Percentiles rank a stretch among this genome's conserved stretches.
Evolutionary conservation across 2,888 invertebrate species (phyloP).

Genomic region (Unio pictorum): DNA sequence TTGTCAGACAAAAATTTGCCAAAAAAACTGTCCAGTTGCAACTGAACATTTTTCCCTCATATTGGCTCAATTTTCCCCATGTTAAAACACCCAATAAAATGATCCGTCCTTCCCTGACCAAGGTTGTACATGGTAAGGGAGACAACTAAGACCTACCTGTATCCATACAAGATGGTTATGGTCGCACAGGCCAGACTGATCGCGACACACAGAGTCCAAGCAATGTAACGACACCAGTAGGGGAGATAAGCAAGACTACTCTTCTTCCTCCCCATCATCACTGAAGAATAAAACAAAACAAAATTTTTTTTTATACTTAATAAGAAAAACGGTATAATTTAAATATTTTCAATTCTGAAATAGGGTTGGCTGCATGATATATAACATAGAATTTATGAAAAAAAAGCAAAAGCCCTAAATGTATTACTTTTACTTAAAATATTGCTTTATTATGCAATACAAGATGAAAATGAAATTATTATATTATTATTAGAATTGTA

Average conservation of each 20-base stretch:
- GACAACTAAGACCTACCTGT: constrained; percentile 41
- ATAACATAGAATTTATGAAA: too few relatives aligned
- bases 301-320: not conserved
- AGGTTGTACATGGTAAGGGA: not conserved
- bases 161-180: constrained; percentile 64
- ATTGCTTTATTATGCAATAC: not conserved
- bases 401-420: too few relatives aligned
- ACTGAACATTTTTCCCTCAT: not conserved
- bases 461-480: too few relatives aligned
- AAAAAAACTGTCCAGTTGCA: too few relatives aligned
- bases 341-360: too few relatives aligned
- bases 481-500: not conserved
- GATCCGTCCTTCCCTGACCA: not conserved
- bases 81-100: not conserved
- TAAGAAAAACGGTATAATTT: too few relatives aligned
- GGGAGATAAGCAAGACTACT: constrained; percentile 53
- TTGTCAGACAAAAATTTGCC: too few relatives aligned
- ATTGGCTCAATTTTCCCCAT: not conserved
- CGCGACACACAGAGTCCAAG: constrained; percentile 59
- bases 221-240: constrained; percentile 61
- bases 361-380: too few relatives aligned
- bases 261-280: constrained; percentile 20
- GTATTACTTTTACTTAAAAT: too few relatives aligned
- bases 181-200: constrained; percentile 54
- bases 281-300: constrained; percentile 13